Percentiles rank a stretch among this genome's conserved stretches.
phyloP scores from a whole-genome alignment of 2,113 vertebrate species.

The Leptodactylus fuscus region DNA sequence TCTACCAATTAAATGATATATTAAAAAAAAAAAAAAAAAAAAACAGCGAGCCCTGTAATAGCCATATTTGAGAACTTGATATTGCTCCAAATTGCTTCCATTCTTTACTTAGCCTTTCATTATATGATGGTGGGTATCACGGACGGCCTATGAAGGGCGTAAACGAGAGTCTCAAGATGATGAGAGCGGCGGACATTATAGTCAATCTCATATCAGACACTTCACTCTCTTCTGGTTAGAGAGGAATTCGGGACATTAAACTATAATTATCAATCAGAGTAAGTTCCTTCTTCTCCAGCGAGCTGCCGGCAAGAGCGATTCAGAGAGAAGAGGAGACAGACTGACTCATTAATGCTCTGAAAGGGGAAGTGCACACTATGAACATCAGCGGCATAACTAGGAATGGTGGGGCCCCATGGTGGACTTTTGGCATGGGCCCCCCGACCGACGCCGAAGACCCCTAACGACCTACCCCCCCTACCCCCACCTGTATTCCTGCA shows the following conservation, averaged over 20 bases:
- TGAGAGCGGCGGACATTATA: slow-evolving; percentile 8
- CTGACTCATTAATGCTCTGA: neutral
- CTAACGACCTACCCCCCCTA: too few species aligned
- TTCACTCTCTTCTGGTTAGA: neutral
- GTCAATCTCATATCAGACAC: slow-evolving; percentile 14
- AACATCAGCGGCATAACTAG: too few species aligned
- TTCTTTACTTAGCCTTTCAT: neutral
- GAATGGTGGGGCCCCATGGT: too few species aligned
- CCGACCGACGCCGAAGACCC: too few species aligned
- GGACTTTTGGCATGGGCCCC: too few species aligned
- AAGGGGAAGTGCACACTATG: neutral
- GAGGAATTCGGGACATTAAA: neutral
- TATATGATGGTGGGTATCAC: neutral
- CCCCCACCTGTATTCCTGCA: too few species aligned
- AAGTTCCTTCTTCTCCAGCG: neutral
- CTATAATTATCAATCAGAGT: slow-evolving; percentile 53
- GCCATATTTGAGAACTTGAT: neutral
- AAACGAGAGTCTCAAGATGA: neutral
- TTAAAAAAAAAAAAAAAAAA: neutral
- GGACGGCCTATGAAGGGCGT: neutral
- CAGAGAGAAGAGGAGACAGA: slow-evolving; percentile 8
- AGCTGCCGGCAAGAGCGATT: neutral
- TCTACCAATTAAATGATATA: neutral
- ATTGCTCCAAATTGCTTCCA: neutral
- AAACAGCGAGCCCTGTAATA: neutral